These are phyloP conservation scores for Laothoe populi DNA, from an alignment of 2,888 invertebrate species.

Conservation along the genomic window DNA sequence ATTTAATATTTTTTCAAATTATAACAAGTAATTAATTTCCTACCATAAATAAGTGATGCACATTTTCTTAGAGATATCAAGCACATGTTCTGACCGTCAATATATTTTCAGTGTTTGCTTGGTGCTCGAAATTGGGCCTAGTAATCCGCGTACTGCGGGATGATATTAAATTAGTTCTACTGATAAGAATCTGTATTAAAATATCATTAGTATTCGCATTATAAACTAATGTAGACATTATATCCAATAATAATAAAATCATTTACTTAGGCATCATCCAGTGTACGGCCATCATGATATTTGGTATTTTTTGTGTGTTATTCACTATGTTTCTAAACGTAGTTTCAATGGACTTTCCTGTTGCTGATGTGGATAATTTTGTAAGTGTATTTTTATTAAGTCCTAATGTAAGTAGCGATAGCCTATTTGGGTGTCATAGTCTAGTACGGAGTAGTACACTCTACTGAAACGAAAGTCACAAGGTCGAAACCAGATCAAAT, in stretches of 20 bases:
- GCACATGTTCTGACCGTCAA: no score
- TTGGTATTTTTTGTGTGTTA: background rate
- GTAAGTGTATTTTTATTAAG: background rate
- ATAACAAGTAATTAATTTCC: no score
- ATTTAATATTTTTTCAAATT: no score
- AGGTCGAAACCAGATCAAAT: no score
- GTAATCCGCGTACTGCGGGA: background rate
- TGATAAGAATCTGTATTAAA: constrained; percentile 8
- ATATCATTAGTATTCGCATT: background rate
- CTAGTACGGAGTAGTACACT: no score
- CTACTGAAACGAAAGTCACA: no score
- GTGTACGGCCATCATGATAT: constrained; percentile 5
- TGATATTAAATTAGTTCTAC: background rate
- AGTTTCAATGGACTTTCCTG: background rate
- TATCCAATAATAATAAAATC: background rate
- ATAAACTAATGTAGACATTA: background rate
- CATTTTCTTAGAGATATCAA: no score
- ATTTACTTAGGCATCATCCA: background rate
- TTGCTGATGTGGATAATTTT: background rate
- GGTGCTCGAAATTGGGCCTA: no score
- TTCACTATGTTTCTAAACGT: background rate
- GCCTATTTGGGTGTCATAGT: no score
- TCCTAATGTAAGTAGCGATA: background rate
- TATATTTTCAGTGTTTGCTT: no score
- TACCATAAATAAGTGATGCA: no score